Percentiles rank a stretch among this genome's conserved stretches.
phyloP scores from a whole-genome alignment of 2,888 invertebrate genomes.

The Autographa gamma region DNA sequence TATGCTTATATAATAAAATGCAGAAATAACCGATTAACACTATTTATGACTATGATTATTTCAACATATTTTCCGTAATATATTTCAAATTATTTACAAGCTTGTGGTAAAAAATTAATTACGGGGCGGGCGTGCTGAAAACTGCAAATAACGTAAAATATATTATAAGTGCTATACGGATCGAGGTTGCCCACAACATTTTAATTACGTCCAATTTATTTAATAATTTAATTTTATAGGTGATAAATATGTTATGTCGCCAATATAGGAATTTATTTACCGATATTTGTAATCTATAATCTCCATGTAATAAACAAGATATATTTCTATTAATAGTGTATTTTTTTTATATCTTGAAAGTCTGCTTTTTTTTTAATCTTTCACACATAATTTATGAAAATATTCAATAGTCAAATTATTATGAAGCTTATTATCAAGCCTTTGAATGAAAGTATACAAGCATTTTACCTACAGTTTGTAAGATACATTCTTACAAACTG shows the following conservation, averaged over 20 bases:
- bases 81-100: background rate
- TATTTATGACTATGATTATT: background rate
- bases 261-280: background rate
- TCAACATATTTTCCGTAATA: background rate
- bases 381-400: too few species aligned
- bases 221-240: constrained; percentile 7
- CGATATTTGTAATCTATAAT: background rate
- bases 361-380: too few species aligned
- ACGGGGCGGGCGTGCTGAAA: constrained; percentile 31
- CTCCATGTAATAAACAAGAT: background rate
- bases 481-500: too few species aligned
- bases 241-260: background rate
- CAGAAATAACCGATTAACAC: background rate
- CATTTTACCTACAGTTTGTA: too few species aligned
- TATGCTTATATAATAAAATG: background rate
- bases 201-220: constrained; percentile 34
- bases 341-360: too few species aligned
- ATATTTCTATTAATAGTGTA: too few species aligned
- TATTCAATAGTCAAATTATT: too few species aligned
- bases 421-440: too few species aligned
- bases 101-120: constrained; percentile 30
- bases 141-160: constrained; percentile 20
- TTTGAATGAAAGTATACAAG: too few species aligned
- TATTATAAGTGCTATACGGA: constrained; percentile 20
- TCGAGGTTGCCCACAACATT: constrained; percentile 32